Evolutionary conservation across 2,888 invertebrate genomes (phyloP), one percentile per base, ranked within the genome.

Genomic region (Troides aeacus): DNA sequence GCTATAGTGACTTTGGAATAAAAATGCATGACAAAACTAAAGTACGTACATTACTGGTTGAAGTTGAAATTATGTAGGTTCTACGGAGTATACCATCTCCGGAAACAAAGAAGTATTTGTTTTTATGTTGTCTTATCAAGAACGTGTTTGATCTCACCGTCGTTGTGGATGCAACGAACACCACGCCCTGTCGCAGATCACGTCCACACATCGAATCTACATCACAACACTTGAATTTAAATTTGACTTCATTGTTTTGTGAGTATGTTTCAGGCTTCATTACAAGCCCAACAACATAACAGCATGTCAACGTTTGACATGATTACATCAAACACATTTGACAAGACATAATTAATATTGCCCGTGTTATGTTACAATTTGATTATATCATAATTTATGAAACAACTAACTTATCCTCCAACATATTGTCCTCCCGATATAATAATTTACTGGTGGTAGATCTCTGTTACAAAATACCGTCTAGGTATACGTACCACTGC

Each of bases 101-200:
- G n/a, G n/a, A 53, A 53, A 53, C n/a, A n/a, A n/a, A n/a, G 6
- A 53, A 5, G 6, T n/a, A n/a, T 53, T 53, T 53, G 18, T 53
- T n/a, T 53, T n/a, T 53, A 18, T n/a, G 53, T n/a, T n/a, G 53
- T n/a, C 15, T 15, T 46, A 46, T 46, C 46, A 15, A 46, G 15
- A 46, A 12, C 12, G 46, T 46, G 46, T 46, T 12, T 18, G 53
- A 53, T n/a, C 53, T 69, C 56, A 69, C 69, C 56, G 62, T 46
- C 21, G 82, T 73, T 67, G 71, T 24, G 18, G 77, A 50, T 4
- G 77, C 79, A 39, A 83, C 77, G 71, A 78, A 74, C 12, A 75
- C 46, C 7, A 82, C 77, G 4, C 81, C 79, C 12, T 77, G 68
- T 23, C 70, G 62, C 23, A 81, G 72, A 62, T 72, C 77, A 23